Evolutionary conservation across 2,113 vertebrate genomes (phyloP), one percentile per base, ranked within the genome.

Genomic region (Vulpes lagopus): DNA sequence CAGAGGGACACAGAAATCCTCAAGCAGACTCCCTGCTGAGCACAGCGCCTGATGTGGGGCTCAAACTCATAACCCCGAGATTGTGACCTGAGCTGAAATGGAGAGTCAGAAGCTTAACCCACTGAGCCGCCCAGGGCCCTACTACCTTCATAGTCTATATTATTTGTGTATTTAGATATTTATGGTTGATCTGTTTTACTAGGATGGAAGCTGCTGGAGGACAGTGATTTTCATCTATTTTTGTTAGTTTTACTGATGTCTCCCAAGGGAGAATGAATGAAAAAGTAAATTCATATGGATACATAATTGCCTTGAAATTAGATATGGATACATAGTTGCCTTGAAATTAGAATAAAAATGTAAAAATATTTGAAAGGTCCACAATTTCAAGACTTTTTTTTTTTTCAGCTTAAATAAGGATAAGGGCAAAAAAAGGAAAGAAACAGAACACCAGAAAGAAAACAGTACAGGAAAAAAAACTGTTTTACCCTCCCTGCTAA

Each of bases 201-300:
- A 55, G 51, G 53, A 80, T 8, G 22, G 57, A 94, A 53, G 59
- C 19, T 83, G 53, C 62, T 55, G 5, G 67, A 96, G 55, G 73
- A 74, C 74, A 96, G 76, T 49, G 14, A 65, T 59, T 51, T 67
- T 32, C 64, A 19, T 62, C 19, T 17, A 30, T 49, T 60, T 19
- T 82, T 78, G n/a, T 91, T 69, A 78, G 22, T 43, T 90, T 87
- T 65, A 27, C 7, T 78, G 25, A 43, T 20, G 27, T 90, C 53
- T 97, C 43, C 64, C 74, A 96, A 96, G 55, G 20, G 27, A 90
- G 38, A 96, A 84, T 93, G 30, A 93, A 76, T 20, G 27, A 67
- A 91, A 95, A 55, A 22, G 16, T 32, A 87, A 92, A 88, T 78
- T 88, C 60, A 71, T 49, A 92, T 23, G 49, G 49, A 79, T n/a